phyloP scores from a whole-genome alignment of 2,888 invertebrate genomes.

The Trachelus stipa region DNA sequence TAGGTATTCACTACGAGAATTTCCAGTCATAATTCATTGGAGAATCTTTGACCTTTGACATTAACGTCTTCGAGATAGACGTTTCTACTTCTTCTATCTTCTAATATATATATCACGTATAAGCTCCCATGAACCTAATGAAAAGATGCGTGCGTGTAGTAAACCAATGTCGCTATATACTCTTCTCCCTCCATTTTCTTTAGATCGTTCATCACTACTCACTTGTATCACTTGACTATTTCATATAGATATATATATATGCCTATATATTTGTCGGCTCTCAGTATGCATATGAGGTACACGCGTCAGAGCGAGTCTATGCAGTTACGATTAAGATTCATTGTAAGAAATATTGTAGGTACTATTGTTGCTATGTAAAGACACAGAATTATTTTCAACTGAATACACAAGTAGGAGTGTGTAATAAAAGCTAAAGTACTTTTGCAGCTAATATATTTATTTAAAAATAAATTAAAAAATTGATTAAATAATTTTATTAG shows the following conservation, averaged over 20 bases:
- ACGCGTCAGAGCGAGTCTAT: neutral
- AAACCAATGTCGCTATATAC: neutral
- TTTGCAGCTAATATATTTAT: neutral
- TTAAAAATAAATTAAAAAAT: neutral
- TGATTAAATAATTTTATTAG: neutral
- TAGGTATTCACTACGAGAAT: neutral
- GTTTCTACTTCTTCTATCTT: neutral
- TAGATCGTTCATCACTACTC: neutral
- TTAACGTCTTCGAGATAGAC: constrained; percentile 4
- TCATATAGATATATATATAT: neutral
- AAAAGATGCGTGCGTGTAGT: neutral
- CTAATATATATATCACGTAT: neutral
- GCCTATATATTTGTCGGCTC: neutral
- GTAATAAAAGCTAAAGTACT: neutral
- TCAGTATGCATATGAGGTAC: neutral
- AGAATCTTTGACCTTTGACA: constrained; percentile 40
- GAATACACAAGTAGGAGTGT: too few species aligned
- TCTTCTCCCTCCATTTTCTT: neutral
- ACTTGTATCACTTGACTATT: neutral
- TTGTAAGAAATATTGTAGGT: neutral
- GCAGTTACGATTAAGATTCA: neutral
- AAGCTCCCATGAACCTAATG: neutral
- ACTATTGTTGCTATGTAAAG: neutral
- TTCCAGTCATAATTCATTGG: neutral
- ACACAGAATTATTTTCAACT: neutral